Conservation (phyloP, 1,140 invertebrate species). For the Triops longicaudatus region DNA sequence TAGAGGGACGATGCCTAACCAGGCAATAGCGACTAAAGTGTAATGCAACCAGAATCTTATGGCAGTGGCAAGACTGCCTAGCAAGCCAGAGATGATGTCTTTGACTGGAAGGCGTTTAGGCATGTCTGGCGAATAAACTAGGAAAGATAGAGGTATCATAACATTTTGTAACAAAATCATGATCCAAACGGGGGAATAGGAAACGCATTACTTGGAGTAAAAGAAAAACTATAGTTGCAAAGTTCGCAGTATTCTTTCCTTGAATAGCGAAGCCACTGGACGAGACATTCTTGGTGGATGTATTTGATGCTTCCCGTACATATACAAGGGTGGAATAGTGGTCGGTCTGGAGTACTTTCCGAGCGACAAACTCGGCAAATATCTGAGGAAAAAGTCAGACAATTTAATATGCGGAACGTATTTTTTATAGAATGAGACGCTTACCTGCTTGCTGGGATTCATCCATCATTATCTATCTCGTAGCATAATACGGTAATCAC, state of each 20-base stretch:
- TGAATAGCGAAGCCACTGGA: slow-evolving; percentile 72
- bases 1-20: slow-evolving; percentile 93
- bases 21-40: slow-evolving; percentile 88
- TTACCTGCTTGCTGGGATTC: slow-evolving; percentile 23
- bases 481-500: neutral
- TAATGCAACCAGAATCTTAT: slow-evolving; percentile 95
- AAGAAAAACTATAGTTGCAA: slow-evolving; percentile 95
- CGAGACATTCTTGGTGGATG: slow-evolving; percentile 80
- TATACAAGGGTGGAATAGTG: slow-evolving; percentile 94
- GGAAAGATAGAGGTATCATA: slow-evolving; percentile 31
- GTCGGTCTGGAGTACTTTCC: slow-evolving; percentile 74
- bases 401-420: slow-evolving; percentile 19
- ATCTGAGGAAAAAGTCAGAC: slow-evolving; percentile 47
- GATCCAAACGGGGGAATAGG: neutral
- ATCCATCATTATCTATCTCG: slow-evolving; percentile 16
- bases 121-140: slow-evolving; percentile 97
- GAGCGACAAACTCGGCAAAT: slow-evolving; percentile 97
- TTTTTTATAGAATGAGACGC: neutral
- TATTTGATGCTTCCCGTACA: slow-evolving; percentile 98
- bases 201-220: slow-evolving; percentile 71
- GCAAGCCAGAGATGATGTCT: slow-evolving; percentile 79
- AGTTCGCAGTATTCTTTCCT: slow-evolving; percentile 98
- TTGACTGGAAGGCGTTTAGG: slow-evolving; percentile 84
- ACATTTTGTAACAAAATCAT: neutral
- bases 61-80: slow-evolving; percentile 80